Evolutionary conservation across 2,888 invertebrate genomes (phyloP).

Genomic region (Mesopsocus fuscifrons): DNA sequence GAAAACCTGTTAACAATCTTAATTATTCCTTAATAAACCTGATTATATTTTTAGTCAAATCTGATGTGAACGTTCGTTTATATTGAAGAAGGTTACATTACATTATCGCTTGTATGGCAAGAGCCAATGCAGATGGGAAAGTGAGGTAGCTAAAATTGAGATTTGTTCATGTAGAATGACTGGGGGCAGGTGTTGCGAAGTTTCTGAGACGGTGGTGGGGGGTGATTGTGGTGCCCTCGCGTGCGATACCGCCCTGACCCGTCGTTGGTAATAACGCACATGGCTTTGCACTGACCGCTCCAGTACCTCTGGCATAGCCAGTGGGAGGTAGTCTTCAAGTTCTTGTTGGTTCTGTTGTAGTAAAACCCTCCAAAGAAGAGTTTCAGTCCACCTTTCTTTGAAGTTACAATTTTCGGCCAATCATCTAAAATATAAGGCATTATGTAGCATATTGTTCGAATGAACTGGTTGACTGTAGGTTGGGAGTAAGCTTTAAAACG

Average conservation of each 20-base stretch:
- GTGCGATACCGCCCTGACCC: not conserved
- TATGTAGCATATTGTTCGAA: not conserved
- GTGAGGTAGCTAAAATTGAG: too few relatives aligned
- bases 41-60: too few relatives aligned
- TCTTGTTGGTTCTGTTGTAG: slow-evolving; percentile 3
- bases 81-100: too few relatives aligned
- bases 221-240: slow-evolving; percentile 3
- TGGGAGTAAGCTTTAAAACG: too few relatives aligned
- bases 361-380: not conserved
- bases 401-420: not conserved
- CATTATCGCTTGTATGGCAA: too few relatives aligned
- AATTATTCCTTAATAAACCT: too few relatives aligned
- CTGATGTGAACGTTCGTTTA: too few relatives aligned
- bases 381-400: not conserved
- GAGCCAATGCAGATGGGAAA: too few relatives aligned
- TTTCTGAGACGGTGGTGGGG: not conserved
- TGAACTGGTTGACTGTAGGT: too few relatives aligned
- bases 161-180: too few relatives aligned
- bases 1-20: too few relatives aligned
- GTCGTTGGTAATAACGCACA: not conserved
- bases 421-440: not conserved
- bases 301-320: slow-evolving; percentile 2
- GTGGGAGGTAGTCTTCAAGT: not conserved
- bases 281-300: not conserved
- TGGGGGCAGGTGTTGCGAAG: too few relatives aligned